These are phyloP conservation scores for Pilophorus perplexus DNA, from an alignment of 2,888 invertebrate species.

Conservation along the genomic window DNA sequence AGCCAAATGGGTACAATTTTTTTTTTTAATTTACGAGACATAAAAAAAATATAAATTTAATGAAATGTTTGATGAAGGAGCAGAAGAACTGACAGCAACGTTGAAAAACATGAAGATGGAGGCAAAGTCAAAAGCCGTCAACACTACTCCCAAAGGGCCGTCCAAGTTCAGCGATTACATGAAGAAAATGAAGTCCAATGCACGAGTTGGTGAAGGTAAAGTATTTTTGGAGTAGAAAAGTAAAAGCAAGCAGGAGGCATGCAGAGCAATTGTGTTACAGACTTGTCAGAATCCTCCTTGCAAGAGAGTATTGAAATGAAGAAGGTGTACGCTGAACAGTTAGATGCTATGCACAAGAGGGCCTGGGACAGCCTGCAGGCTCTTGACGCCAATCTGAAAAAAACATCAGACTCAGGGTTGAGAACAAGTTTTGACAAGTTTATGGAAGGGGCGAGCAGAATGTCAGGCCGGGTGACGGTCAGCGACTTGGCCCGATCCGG, in stretches of 20 bases:
- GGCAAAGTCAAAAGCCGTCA: background rate
- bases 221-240: no score
- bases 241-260: no score
- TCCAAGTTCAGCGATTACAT: constrained; percentile 24
- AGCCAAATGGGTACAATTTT: constrained; percentile 3
- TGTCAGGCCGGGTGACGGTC: no score
- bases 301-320: no score
- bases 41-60: background rate
- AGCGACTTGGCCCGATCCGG: no score
- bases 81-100: background rate
- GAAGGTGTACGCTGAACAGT: constrained; percentile 7
- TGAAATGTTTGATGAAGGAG: background rate
- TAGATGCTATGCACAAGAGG: constrained; percentile 13
- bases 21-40: no score
- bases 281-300: no score
- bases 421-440: background rate
- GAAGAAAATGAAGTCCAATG: constrained; percentile 1
- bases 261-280: no score
- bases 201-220: background rate
- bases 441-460: background rate
- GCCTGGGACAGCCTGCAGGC: constrained; percentile 12
- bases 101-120: background rate
- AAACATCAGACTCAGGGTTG: background rate
- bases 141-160: background rate
- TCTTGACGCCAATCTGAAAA: background rate